Conservation (phyloP, 2,113 vertebrate species). For the Mungos mungo region DNA sequence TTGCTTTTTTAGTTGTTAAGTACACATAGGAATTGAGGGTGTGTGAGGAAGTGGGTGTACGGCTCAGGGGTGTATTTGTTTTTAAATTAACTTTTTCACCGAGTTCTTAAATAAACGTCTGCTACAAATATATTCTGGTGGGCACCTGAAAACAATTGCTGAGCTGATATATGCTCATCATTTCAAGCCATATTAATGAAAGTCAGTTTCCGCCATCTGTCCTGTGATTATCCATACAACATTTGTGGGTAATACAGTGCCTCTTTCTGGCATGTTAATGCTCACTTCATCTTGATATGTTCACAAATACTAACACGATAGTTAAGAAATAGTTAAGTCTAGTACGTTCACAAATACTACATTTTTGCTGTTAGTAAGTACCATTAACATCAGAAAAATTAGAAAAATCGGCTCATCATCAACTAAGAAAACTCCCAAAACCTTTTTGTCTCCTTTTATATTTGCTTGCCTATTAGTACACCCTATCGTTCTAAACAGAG, state of each 20-base stretch:
- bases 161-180: constrained; percentile 3
- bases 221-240: not conserved
- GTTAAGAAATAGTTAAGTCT: not conserved
- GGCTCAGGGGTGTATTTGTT: not conserved
- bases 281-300: not conserved
- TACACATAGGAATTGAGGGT: not conserved
- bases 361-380: not conserved
- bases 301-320: not conserved
- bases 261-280: not conserved
- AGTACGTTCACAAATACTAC: too few relatives aligned
- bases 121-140: not conserved
- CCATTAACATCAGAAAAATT: not conserved
- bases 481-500: not conserved
- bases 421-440: not conserved
- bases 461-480: not conserved
- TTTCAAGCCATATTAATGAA: not conserved
- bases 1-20: not conserved
- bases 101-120: not conserved
- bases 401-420: not conserved
- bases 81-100: constrained; percentile 20
- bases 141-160: not conserved
- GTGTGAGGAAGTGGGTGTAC: not conserved
- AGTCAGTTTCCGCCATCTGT: not conserved
- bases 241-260: not conserved
- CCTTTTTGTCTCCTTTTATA: not conserved